A percentile compares a stretch with the other conserved stretches of the same genome.
These are phyloP conservation scores for Crotalus horridus DNA, from an alignment of 2,113 vertebrate genomes.

Conservation along the genomic window DNA sequence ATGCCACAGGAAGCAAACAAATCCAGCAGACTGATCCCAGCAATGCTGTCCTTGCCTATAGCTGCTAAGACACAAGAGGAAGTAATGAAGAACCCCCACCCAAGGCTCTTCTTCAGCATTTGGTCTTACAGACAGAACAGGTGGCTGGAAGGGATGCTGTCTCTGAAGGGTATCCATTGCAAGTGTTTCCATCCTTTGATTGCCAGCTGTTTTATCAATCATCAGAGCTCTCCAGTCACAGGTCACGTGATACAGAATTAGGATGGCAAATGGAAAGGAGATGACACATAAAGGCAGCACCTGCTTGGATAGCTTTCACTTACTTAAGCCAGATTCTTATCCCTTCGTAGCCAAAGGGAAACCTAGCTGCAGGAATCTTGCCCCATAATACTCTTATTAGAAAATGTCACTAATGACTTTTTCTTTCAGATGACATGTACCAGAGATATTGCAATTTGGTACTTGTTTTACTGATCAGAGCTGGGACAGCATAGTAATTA, in stretches of 20 bases:
- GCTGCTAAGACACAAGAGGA: neutral
- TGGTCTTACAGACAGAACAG: neutral
- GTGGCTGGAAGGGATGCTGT: neutral
- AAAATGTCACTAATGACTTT: neutral
- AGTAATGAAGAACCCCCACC: neutral
- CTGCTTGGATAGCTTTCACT: neutral
- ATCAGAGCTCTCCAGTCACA: fast-evolving
- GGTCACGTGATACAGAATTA: neutral
- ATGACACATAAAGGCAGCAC: fast-evolving
- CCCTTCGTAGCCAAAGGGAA: neutral
- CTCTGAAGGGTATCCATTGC: neutral
- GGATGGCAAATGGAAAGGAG: constrained; percentile 14
- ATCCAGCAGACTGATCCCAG: neutral
- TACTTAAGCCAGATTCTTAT: neutral
- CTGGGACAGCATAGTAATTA: neutral
- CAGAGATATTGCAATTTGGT: neutral
- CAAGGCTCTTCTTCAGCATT: neutral
- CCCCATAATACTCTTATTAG: neutral
- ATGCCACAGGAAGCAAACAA: neutral
- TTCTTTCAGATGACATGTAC: neutral
- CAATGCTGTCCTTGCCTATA: fast-evolving
- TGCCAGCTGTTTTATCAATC: constrained; percentile 24
- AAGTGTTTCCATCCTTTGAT: neutral
- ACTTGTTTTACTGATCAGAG: neutral
- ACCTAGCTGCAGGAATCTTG: neutral